Evolutionary conservation across 1,140 invertebrate genomes (phyloP), one percentile per base, ranked within the genome.

Genomic region (Aporrectodea caliginosa): DNA sequence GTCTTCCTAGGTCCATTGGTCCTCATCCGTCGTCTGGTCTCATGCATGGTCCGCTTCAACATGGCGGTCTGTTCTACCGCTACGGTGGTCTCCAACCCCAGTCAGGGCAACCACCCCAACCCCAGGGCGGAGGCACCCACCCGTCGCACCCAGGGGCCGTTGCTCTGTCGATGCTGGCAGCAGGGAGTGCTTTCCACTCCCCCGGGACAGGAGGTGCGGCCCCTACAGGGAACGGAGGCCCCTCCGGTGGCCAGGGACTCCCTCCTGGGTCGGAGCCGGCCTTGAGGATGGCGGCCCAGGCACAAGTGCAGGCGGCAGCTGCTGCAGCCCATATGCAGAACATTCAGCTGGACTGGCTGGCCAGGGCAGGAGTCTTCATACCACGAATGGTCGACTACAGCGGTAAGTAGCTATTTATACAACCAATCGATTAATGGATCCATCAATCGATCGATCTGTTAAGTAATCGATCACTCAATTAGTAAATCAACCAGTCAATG

Each of bases 321-420:
- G 32, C 32, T 58, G 35, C 73, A 31, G 27, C 79, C 32, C 77
- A 78, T 22, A 33, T 72, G 27, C 79, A 79, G 31, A 75, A 79
- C 29, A 35, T 79, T 27, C 79, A 79, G 31, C 35, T 79, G 14
- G 79, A 79, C 35, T 79, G 79, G 79, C 35, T 79, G 35, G 79
- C 79, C 1, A 71, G 79, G 30, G 69, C 73, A 0, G 79, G 79
- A 22, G 69, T 79, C 69, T 79, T 73, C 79, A 76, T 79, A 43
- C 79, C 79, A 22, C 35, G 79, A n/a, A 29, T 75, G 27, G 32
- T 75, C 69, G 79, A 78, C 31, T 78, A 70, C 31, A 69, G 35
- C 14, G 77, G 77, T 78, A 29, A 78, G 77, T 72, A n/a, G 22
- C n/a, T n/a, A n/a, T n/a, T n/a, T n/a, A n/a, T n/a, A n/a, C n/a